phyloP scores from a whole-genome alignment of 2,113 vertebrate species.

The Boulengeromyrus knoepffleri region DNA sequence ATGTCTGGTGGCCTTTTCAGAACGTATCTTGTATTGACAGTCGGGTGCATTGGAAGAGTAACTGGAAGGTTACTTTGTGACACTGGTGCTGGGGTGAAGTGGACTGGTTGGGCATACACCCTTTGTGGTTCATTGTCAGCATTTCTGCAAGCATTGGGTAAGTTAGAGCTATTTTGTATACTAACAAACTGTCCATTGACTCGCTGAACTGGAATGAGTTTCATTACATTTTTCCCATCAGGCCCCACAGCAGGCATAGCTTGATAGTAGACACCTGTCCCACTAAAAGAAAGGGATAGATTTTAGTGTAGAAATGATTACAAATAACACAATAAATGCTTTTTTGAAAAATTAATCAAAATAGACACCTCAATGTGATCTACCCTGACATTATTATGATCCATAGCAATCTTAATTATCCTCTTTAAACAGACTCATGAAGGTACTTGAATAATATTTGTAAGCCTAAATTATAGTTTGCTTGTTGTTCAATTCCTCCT shows the following conservation, averaged over 20 bases:
- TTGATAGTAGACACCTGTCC: slow-evolving; percentile 76
- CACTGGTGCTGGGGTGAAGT: slow-evolving; percentile 41
- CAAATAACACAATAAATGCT: not conserved
- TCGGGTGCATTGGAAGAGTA: slow-evolving; percentile 39
- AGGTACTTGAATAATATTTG: not conserved
- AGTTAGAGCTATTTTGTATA: slow-evolving; percentile 47
- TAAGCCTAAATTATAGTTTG: not conserved
- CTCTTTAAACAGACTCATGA: not conserved
- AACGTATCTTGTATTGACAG: slow-evolving; percentile 52
- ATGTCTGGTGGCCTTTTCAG: slow-evolving; percentile 52
- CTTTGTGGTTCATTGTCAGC: slow-evolving; percentile 43
- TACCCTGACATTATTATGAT: not conserved
- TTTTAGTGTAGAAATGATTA: not conserved
- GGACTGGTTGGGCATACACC: slow-evolving; percentile 48
- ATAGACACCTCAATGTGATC: not conserved
- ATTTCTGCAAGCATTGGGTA: slow-evolving; percentile 45
- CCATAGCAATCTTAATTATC: not conserved
- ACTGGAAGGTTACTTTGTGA: slow-evolving; percentile 48
- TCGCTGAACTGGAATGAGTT: slow-evolving; percentile 75
- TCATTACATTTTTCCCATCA: slow-evolving; percentile 82
- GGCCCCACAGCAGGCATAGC: slow-evolving; percentile 71
- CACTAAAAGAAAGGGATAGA: slow-evolving; percentile 42
- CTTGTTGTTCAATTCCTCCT: not conserved
- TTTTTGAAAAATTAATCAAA: not conserved
- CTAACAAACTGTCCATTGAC: slow-evolving; percentile 61